Base-by-base conservation (phyloP, 2,797 vertebrate species). In the Cynopterus sphinx region DNA sequence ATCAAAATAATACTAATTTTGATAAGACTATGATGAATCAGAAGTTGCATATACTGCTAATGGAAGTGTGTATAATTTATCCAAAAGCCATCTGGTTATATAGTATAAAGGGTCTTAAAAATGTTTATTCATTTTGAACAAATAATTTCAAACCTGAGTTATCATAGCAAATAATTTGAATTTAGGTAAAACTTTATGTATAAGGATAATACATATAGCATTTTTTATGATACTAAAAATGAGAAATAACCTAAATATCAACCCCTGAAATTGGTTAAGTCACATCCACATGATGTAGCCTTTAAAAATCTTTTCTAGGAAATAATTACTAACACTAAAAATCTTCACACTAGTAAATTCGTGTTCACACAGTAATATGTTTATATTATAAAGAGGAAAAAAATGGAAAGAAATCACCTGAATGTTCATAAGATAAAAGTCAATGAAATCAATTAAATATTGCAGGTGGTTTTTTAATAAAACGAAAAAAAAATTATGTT, bases 381-480 rank as follows among this genome's bases (percentile, higher is more conserved):
- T 83, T 39, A n/a, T 68, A n/a, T 16, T 78, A 36, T 41, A 67
- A 33, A 16, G 31, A 87, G n/a, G 21, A 70, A 89, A 90, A 79
- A 3, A 49, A 5, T 8, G 75, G 24, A 82, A 95, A 79, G 63
- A 24, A 67, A 75, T 74, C 9, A 83, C 87, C 63, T 74, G 43
- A 89, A 46, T 79, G 8, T 41, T 88, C 53, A 31, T 43, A 70
- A 46, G 86, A 79, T 75, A 11, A 94, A 94, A 85, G 57, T 74
- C 26, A 95, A 87, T 53, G 12, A 71, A 96, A 68, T 82, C 15
- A 65, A 86, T 89, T 67, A 77, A 96, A 63, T 68, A 86, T 68
- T 59, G 49, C 26, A 2, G 28, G 73, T 36, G n/a, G 46, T 59
- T 87, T 84, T 78, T 78, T 75, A 81, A 90, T 75, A 78, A 90